These are phyloP conservation scores for Hydra vulgaris DNA, from an alignment of 30 jellyfish, hydroid and myxozoan species.

Conservation along the genomic window DNA sequence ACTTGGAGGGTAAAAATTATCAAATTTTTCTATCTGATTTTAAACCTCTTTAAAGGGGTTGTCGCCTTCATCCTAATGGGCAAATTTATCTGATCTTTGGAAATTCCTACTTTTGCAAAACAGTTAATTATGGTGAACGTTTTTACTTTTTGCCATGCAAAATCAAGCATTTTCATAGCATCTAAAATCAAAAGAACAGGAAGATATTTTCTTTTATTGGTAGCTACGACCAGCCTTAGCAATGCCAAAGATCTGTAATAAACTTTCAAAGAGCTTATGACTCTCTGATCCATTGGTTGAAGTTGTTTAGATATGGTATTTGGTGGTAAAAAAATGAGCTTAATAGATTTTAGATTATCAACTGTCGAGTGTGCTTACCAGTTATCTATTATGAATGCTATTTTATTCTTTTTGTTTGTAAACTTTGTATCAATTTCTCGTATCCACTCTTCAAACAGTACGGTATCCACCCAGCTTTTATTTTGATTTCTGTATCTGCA, in stretches of 20 bases:
- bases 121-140: neutral
- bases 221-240: neutral
- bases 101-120: slow-evolving; percentile 4
- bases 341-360: slow-evolving; percentile 25
- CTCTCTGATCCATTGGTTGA: too few species aligned
- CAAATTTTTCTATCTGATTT: slow-evolving; percentile 14
- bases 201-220: neutral
- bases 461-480: neutral
- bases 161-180: slow-evolving; percentile 1
- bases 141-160: slow-evolving; percentile 7
- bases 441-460: slow-evolving; percentile 43
- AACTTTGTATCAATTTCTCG: slow-evolving; percentile 35
- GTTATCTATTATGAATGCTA: slow-evolving; percentile 34
- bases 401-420: slow-evolving; percentile 9
- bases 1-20: slow-evolving; percentile 29
- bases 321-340: slow-evolving; percentile 27
- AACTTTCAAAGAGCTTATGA: too few species aligned
- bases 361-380: slow-evolving; percentile 43
- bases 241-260: neutral
- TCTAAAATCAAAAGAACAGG: neutral
- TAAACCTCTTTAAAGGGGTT: neutral
- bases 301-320: too few species aligned
- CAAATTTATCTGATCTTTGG: neutral
- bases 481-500: slow-evolving; percentile 9
- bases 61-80: slow-evolving; percentile 5